phyloP scores from a whole-genome alignment of 2,113 vertebrate genomes.

The Cettia cetti region DNA sequence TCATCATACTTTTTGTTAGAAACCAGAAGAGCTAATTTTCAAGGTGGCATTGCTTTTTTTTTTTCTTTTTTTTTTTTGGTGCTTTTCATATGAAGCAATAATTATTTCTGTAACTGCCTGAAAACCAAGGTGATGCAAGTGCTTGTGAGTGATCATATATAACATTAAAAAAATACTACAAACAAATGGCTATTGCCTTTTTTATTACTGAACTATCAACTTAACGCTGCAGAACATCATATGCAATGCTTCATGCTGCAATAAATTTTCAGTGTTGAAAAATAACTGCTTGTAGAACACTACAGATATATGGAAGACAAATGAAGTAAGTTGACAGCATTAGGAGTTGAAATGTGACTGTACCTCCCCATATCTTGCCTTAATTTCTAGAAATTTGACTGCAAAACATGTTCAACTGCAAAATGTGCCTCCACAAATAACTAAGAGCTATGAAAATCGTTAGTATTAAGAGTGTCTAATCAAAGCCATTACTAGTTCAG shows the following conservation, averaged over 20 bases:
- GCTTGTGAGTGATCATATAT: neutral
- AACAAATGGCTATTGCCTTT: neutral
- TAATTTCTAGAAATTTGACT: neutral
- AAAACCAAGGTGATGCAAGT: fast-evolving
- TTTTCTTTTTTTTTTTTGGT: neutral
- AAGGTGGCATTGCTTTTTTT: neutral
- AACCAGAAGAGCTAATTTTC: neutral
- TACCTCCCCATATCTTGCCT: neutral
- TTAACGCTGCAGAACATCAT: neutral
- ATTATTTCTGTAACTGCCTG: neutral
- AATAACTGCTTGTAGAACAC: neutral
- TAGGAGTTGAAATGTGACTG: neutral
- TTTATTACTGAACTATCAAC: neutral
- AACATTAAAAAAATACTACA: neutral
- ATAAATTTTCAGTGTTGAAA: neutral
- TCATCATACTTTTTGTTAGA: neutral
- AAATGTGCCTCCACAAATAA: neutral
- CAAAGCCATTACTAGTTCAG: neutral
- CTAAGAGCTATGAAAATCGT: neutral
- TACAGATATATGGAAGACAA: neutral
- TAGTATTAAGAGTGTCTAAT: neutral
- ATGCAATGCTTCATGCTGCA: neutral
- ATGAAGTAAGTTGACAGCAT: neutral
- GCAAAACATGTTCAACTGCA: neutral
- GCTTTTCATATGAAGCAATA: neutral